Base-by-base conservation (phyloP, 1,140 invertebrate genomes). In the Lepidurus packardi region DNA sequence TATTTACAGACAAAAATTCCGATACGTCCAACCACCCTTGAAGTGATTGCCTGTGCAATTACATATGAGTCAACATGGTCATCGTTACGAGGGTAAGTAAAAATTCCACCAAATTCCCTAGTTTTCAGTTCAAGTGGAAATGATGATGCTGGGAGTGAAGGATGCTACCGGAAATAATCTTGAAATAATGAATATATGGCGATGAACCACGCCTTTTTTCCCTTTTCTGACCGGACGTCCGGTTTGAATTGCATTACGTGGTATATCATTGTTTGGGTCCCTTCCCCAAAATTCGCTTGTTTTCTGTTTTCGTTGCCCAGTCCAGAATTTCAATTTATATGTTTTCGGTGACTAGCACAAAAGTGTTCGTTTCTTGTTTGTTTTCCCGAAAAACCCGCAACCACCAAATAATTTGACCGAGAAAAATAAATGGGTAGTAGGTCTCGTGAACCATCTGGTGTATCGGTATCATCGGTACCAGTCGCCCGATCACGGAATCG, bases 81-180 rank as follows among this genome's bases (percentile, higher is more conserved):
- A 65, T 65, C 53, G 53, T 65, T n/a, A 65, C 53, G 53, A 65
- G 53, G 53, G 53, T 65, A 65, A n/a, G 53, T 65, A 34, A 34
- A 34, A 34, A 34, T 34, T 34, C 21, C 53, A 7, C 53, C 53
- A 65, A 65, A 21, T 65, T 16, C 16, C 6, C 16, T 16, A 65
- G 21, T 16, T 65, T 21, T 16, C 13, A 65, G 16, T 65, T 21
- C 8, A 65, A 34, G 34, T 34, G 34, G 34, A 34, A 34, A 34
- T 34, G 34, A 4, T 13, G 53, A 65, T n/a, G 53, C 53, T 65
- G 53, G 16, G 21, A 65, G 16, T 16, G 45, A 7, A 65, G 3
- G 21, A 65, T 16, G 16, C 21, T 47, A 47, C 45, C 45, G 45
- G 45, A 47, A 11, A 16, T 47, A 16, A 65, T 65, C 53, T 16